These are phyloP conservation scores for Akabosia matsudoensis DNA, from an alignment of 1,140 invertebrate species.

Conservation along the genomic window DNA sequence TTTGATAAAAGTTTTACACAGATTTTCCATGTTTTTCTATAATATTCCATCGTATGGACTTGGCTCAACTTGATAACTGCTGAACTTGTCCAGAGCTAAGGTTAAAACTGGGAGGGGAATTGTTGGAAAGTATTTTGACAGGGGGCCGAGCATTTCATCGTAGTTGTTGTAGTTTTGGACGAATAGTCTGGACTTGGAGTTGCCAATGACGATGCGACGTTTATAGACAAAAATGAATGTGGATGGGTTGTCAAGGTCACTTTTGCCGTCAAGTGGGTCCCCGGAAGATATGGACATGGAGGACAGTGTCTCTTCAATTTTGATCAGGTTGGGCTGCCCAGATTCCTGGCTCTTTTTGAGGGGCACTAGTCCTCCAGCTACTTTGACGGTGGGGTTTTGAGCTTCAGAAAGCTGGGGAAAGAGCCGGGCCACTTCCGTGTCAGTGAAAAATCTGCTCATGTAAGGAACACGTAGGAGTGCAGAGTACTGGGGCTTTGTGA, in stretches of 20 bases:
- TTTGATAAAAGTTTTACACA: not conserved
- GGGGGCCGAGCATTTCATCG: not conserved
- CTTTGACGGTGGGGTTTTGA: not conserved
- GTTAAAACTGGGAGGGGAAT: not conserved
- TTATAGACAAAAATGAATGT: constrained; percentile 21
- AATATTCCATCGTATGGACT: constrained; percentile 4
- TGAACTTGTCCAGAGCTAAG: not conserved
- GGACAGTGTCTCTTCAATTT: not conserved
- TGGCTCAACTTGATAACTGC: not conserved
- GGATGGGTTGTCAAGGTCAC: not conserved
- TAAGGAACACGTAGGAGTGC: not conserved
- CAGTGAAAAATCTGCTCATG: not conserved
- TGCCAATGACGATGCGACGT: not conserved
- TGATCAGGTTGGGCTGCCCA: not conserved
- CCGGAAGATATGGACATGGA: no score
- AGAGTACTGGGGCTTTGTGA: constrained; percentile 4
- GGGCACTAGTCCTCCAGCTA: not conserved
- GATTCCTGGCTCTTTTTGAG: no score
- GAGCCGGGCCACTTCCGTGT: not conserved
- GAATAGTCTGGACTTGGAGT: not conserved
- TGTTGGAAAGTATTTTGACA: constrained; percentile 11
- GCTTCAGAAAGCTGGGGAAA: not conserved
- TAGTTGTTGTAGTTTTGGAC: not conserved
- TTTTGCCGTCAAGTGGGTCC: no score
- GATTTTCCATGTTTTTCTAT: no score